A percentile compares a stretch with the other conserved stretches of the same genome.
Conservation (phyloP, 2,888 invertebrate genomes). For the Syrphus vitripennis region DNA sequence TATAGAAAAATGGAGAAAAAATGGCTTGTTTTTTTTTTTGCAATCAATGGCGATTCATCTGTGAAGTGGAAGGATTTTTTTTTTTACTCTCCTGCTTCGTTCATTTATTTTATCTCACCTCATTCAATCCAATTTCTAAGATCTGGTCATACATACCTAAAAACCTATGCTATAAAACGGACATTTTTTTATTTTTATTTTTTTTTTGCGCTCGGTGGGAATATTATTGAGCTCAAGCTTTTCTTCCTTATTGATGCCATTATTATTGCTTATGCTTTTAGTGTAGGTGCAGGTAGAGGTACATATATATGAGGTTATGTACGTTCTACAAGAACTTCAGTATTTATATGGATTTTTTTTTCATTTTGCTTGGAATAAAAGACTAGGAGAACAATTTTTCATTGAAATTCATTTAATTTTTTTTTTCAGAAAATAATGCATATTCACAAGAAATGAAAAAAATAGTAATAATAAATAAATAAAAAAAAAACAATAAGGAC, state of each 20-base stretch:
- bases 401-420: conserved; percentile 18
- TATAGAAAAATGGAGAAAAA: neutral
- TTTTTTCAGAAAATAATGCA: neutral
- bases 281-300: neutral
- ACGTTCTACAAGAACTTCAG: too few relatives aligned
- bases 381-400: conserved; percentile 2
- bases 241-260: conserved; percentile 14
- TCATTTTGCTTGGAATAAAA: neutral
- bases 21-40: neutral
- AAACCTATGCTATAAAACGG: conserved; percentile 10
- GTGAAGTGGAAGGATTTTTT: conserved; percentile 29
- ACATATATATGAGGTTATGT: neutral
- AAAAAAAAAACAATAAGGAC: neutral
- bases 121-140: conserved; percentile 48
- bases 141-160: conserved; percentile 20
- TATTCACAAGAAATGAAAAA: neutral
- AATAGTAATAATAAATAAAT: neutral
- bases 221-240: conserved; percentile 6
- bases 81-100: neutral
- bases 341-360: neutral
- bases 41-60: conserved; percentile 56
- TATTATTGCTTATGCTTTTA: neutral
- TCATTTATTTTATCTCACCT: conserved; percentile 54
- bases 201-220: neutral
- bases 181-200: neutral